Percentiles rank a stretch among this genome's conserved stretches.
These are phyloP conservation scores for Cydia amplana DNA, from an alignment of 1,140 invertebrate species.

Conservation along the genomic window DNA sequence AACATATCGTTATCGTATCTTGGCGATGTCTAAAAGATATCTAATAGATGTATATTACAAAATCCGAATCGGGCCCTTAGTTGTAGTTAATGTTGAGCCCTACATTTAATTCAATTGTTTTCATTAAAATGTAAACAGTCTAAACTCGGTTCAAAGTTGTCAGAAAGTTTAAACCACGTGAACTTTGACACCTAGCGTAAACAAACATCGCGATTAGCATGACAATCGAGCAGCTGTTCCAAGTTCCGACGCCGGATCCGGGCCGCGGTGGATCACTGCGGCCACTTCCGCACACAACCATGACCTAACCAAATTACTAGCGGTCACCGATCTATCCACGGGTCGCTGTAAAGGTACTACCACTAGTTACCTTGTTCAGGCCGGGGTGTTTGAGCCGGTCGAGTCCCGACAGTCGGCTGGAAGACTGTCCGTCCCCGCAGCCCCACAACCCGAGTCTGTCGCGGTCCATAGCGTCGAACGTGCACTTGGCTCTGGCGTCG, in stretches of 20 bases:
- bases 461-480: slow-evolving; percentile 75
- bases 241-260: slow-evolving; percentile 37
- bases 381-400: slow-evolving; percentile 87
- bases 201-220: slow-evolving; percentile 17
- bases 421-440: slow-evolving; percentile 77
- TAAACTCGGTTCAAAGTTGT: slow-evolving; percentile 6
- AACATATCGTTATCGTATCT: too few relatives aligned
- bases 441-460: slow-evolving; percentile 84
- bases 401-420: slow-evolving; percentile 82
- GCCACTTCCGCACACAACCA: slow-evolving; percentile 56
- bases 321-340: slow-evolving; percentile 39
- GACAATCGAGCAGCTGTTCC: slow-evolving; percentile 34
- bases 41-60: too few relatives aligned
- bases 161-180: slow-evolving; percentile 22
- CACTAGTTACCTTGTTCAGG: slow-evolving; percentile 85
- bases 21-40: too few relatives aligned
- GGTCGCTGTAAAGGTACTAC: neutral
- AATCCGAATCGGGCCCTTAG: too few relatives aligned
- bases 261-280: slow-evolving; percentile 4
- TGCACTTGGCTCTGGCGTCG: slow-evolving; percentile 53
- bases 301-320: slow-evolving; percentile 56
- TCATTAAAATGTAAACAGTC: slow-evolving; percentile 23
- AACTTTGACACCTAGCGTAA: slow-evolving; percentile 21
- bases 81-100: too few relatives aligned
- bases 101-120: neutral